phyloP scores from a whole-genome alignment of 2,113 vertebrate genomes.

The Petrocephalus microphthalmus region DNA sequence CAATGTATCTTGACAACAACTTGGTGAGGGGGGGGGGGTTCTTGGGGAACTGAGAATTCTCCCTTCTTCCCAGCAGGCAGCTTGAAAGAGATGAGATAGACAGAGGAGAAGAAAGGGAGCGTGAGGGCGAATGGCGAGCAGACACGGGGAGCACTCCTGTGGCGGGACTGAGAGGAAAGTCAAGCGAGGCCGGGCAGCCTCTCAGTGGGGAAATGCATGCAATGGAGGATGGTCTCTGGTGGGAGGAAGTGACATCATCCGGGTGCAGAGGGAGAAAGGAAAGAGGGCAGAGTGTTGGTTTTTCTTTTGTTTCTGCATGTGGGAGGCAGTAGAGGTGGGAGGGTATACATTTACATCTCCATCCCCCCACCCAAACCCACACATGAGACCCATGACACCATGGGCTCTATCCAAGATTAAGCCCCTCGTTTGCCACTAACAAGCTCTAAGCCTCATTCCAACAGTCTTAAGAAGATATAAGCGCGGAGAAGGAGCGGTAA shows the following conservation, averaged over 20 bases:
- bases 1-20: conserved; percentile 4
- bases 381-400: neutral
- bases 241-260: neutral
- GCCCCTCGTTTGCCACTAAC: conserved; percentile 3
- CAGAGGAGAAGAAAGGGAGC: neutral
- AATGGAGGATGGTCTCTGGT: neutral
- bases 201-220: neutral
- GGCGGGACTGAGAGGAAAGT: neutral
- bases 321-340: neutral
- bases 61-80: neutral
- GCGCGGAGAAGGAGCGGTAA: conserved; percentile 14
- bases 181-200: neutral
- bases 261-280: neutral
- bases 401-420: neutral
- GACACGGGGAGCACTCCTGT: neutral
- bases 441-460: conserved; percentile 35
- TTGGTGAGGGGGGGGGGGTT: neutral
- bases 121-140: neutral
- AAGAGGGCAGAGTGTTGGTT: neutral
- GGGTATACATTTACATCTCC: neutral
- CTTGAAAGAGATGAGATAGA: neutral
- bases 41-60: neutral
- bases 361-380: neutral
- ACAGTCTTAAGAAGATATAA: conserved; percentile 23
- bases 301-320: neutral